Percentiles rank a stretch among this genome's conserved stretches.
Conservation (phyloP, 2,113 vertebrate genomes). For the Turdus rufiventris region DNA sequence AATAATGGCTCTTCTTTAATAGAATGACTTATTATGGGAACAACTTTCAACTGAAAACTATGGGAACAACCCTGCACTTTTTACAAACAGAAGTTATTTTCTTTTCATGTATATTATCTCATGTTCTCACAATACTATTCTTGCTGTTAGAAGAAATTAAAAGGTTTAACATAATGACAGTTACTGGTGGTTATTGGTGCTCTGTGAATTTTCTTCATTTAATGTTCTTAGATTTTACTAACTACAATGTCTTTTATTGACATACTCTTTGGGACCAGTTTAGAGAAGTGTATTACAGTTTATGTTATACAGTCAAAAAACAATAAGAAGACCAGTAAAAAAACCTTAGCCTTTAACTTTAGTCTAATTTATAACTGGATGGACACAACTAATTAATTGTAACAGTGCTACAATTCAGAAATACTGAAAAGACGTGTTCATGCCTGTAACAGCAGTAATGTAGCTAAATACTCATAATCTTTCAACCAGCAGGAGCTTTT, state of each 20-base stretch:
- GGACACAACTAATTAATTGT: slow-evolving; percentile 69
- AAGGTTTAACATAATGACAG: not conserved
- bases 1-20: slow-evolving; percentile 41
- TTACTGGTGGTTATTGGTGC: not conserved
- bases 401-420: slow-evolving; percentile 57
- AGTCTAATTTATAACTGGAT: slow-evolving; percentile 53
- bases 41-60: not conserved
- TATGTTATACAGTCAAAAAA: not conserved
- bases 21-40: slow-evolving; percentile 55
- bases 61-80: slow-evolving; percentile 14
- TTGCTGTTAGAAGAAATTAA: not conserved
- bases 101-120: slow-evolving; percentile 25
- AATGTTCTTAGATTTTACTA: not conserved
- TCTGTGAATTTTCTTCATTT: not conserved
- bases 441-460: slow-evolving; percentile 64
- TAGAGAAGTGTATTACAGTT: not conserved
- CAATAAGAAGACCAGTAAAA: slow-evolving; percentile 39
- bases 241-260: not conserved
- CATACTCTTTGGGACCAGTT: not conserved
- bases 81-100: slow-evolving; percentile 54
- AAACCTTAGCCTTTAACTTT: slow-evolving; percentile 45
- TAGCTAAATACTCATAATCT: slow-evolving; percentile 72
- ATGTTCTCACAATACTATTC: not conserved
- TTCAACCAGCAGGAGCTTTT: slow-evolving; percentile 70
- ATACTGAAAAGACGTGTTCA: slow-evolving; percentile 56